phyloP scores from a whole-genome alignment of 92 coral and sea anemone genomes.

The Parazoanthus swiftii region DNA sequence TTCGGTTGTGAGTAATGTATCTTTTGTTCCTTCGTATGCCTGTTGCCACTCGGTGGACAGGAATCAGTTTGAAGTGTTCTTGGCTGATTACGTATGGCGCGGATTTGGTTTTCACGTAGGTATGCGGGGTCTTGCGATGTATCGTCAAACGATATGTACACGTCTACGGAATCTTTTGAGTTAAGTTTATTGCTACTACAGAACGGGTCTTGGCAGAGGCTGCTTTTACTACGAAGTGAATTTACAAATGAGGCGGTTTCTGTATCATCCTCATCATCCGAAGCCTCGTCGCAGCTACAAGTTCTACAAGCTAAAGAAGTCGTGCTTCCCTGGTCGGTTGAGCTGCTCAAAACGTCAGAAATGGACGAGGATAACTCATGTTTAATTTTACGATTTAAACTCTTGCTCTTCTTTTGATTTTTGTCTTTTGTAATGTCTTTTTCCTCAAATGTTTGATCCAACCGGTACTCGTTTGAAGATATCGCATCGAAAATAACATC shows the following conservation, averaged over 20 bases:
- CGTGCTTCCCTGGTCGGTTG: conserved; percentile 50
- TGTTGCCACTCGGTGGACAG: not conserved
- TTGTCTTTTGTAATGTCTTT: conserved; percentile 41
- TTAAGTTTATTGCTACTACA: not conserved
- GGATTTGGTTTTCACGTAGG: not conserved
- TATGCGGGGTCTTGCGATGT: conserved; percentile 4
- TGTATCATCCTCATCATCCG: conserved; percentile 32
- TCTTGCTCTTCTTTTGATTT: conserved; percentile 22
- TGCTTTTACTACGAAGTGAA: not conserved
- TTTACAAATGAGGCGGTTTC: conserved; percentile 23
- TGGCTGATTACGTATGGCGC: not conserved
- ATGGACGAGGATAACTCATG: conserved; percentile 21
- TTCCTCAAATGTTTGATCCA: conserved; percentile 53
- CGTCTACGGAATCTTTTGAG: conserved; percentile 7
- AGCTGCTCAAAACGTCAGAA: conserved; percentile 38
- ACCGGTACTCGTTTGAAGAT: conserved; percentile 61
- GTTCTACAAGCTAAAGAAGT: conserved; percentile 22
- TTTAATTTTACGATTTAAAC: conserved; percentile 19
- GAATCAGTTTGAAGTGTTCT: not conserved
- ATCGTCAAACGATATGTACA: conserved; percentile 22
- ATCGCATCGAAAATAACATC: conserved; percentile 76
- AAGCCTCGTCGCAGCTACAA: conserved; percentile 48
- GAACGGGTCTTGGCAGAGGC: not conserved
- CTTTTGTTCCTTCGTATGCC: not conserved
- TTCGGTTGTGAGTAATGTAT: not conserved